Evolutionary conservation across 2,888 invertebrate species (phyloP).

Genomic region (Eupelmus urozonus): DNA sequence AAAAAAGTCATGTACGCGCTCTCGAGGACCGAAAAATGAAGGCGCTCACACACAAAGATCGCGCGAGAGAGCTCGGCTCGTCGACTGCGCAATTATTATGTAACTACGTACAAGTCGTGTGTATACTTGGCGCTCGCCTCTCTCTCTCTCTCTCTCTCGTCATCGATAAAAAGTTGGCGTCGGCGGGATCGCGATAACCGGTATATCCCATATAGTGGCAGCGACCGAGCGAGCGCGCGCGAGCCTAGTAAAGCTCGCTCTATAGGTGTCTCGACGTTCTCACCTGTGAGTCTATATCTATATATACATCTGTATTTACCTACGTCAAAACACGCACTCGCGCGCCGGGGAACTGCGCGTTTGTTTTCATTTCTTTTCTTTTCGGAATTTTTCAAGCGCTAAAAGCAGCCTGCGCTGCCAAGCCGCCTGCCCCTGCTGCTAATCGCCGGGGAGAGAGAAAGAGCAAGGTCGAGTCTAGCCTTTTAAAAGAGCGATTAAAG

Average conservation of each 20-base stretch:
- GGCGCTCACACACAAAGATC: neutral
- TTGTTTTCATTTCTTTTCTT: neutral
- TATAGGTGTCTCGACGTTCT: too few relatives aligned
- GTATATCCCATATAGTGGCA: neutral
- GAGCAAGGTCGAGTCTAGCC: neutral
- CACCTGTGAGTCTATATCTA: too few relatives aligned
- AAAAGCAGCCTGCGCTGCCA: too few relatives aligned
- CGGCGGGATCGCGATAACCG: neutral
- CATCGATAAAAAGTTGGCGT: constrained; percentile 1
- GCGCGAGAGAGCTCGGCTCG: neutral
- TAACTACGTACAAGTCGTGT: neutral
- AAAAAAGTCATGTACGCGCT: constrained; percentile 3
- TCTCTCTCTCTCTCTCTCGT: neutral
- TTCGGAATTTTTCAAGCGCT: neutral
- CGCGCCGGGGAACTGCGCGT: neutral
- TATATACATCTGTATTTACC: too few relatives aligned
- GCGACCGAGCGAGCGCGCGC: neutral
- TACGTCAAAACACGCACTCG: too few relatives aligned
- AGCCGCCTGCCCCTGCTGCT: too few relatives aligned
- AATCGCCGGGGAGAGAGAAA: too few relatives aligned
- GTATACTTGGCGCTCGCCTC: neutral
- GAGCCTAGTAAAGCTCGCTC: too few relatives aligned
- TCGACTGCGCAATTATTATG: constrained; percentile 44
- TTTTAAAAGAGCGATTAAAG: constrained; percentile 25
- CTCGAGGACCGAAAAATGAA: constrained; percentile 6